Base-by-base conservation (phyloP, 2,888 invertebrate genomes). In the Portevinia maculata region DNA sequence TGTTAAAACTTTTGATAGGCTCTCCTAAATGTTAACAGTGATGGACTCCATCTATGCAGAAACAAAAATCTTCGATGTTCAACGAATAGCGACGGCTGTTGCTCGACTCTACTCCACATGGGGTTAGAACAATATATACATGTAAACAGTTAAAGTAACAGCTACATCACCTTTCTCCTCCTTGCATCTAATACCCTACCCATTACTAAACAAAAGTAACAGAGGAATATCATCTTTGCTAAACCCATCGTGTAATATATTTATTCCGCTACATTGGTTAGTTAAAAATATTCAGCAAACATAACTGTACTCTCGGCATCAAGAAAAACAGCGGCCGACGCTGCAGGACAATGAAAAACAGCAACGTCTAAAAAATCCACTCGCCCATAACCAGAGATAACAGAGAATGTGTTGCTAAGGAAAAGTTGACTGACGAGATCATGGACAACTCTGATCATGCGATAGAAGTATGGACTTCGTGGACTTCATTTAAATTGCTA, bases 401-500 rank as follows among this genome's bases (percentile, higher is more conserved):
- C 71, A 55, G 53, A 62, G 30, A 57, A 39, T 44, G 30, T 60
- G 53, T 37, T 30, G n/a, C 28, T 11, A 41, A 44, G 21, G 44
- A 69, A 60, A 69, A 60, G 46, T 69, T 60, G 9, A 30, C 69
- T 53, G 53, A 60, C 75, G 53, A 60, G 46, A 55, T 30, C 30
- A 24, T 30, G 37, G 44, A 28, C 34, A 76, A 28, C 53, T 41
- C 53, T 48, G 55, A 76, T 69, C 75, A 69, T 69, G 75, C 69
- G 60, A 59, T 44, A 24, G 34, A 55, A 62, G 19, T 17, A 44
- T 34, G 59, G 24, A 53, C 37, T 24, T 9, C 17, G 19, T 19
- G n/a, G 3, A n/a, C 19, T 24, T 9, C 28, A 69, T 57, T 28
- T 15, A 1, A 28, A 17, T 39, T 39, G 13, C 3, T 21, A 19